Evolutionary conservation across 2,113 vertebrate species (phyloP).

Genomic region (Opisthocomus hoazin): DNA sequence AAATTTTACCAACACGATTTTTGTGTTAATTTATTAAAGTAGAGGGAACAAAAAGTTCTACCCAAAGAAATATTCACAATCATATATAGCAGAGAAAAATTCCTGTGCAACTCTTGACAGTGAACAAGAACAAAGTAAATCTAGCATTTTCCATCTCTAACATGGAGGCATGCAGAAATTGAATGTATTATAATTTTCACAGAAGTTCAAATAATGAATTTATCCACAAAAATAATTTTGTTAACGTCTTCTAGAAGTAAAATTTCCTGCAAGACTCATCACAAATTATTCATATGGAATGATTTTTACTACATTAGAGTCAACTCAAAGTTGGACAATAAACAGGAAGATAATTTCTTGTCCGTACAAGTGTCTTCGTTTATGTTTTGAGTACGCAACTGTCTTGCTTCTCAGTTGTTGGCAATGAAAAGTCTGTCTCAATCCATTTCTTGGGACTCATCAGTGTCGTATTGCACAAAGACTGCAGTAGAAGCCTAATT

Average conservation of each 20-base stretch:
- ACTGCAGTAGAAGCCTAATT: background rate
- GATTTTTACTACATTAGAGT: background rate
- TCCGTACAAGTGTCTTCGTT: background rate
- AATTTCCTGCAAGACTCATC: background rate
- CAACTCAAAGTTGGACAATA: background rate
- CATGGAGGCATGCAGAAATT: background rate
- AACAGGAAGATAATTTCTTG: background rate
- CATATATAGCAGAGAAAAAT: background rate
- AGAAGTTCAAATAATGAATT: background rate
- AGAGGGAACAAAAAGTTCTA: background rate
- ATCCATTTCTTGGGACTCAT: background rate
- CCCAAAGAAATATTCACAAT: background rate
- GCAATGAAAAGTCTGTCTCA: background rate
- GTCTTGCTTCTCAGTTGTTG: background rate
- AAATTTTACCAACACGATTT: background rate
- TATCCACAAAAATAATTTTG: background rate
- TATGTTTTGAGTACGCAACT: background rate
- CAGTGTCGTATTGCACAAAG: background rate
- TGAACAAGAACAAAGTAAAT: background rate
- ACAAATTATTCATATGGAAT: background rate
- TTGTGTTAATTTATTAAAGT: background rate
- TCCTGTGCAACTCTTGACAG: background rate
- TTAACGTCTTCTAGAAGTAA: background rate
- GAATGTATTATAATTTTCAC: background rate
- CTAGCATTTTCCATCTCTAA: background rate